phyloP scores from a whole-genome alignment of 2,797 vertebrate species.

The Myripristis jacobus region DNA sequence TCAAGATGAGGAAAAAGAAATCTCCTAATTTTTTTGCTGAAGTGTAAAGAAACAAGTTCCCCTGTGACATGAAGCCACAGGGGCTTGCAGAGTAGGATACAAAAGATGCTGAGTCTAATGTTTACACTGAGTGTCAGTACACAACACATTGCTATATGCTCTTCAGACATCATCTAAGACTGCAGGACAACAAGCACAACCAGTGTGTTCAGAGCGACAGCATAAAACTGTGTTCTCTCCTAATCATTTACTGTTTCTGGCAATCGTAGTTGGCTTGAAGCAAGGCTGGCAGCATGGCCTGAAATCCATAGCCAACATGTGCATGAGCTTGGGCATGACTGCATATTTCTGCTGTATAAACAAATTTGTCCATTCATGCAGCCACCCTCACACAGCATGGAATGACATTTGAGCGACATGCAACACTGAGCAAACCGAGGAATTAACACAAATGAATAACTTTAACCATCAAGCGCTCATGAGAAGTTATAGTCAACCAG shows the following conservation, averaged over 20 bases:
- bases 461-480: neutral
- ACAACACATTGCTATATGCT: neutral
- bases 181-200: neutral
- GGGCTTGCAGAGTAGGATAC: neutral
- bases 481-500: too few relatives aligned
- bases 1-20: constrained; percentile 18
- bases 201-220: neutral
- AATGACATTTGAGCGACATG: neutral
- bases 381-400: neutral
- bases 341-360: constrained; percentile 12
- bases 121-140: constrained; percentile 17
- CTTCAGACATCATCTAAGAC: neutral
- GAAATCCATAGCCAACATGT: neutral
- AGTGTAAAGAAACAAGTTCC: neutral
- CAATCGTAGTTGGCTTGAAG: neutral
- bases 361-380: constrained; percentile 45
- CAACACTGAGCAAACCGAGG: neutral
- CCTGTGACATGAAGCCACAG: neutral
- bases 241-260: constrained; percentile 1
- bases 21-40: constrained; percentile 1
- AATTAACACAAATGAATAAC: neutral
- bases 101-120: constrained; percentile 3
- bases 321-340: constrained; percentile 20
- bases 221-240: neutral
- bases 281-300: constrained; percentile 2